Percentiles rank a stretch among this genome's conserved stretches.
Conservation (phyloP, 2,888 invertebrate genomes). For the Tipula unca region DNA sequence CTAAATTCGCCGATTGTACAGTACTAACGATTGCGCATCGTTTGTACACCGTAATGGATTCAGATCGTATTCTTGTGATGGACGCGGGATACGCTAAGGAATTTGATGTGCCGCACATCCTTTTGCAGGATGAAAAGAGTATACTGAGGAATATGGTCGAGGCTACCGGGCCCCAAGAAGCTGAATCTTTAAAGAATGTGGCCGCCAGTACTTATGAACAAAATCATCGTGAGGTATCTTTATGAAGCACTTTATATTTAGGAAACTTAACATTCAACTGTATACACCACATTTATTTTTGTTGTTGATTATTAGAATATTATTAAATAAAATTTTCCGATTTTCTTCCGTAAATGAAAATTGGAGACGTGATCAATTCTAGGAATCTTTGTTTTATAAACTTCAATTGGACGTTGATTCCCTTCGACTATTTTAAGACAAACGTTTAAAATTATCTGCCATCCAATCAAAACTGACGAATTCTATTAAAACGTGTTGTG, state of each 20-base stretch:
- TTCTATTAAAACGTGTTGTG: too few relatives aligned
- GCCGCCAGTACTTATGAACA: slow-evolving; percentile 14
- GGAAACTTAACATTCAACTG: too few relatives aligned
- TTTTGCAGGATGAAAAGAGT: slow-evolving; percentile 48
- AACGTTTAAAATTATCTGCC: not conserved
- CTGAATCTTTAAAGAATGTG: not conserved
- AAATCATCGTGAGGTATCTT: not conserved
- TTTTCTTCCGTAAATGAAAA: not conserved
- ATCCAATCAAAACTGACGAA: too few relatives aligned
- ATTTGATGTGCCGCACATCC: slow-evolving; percentile 32
- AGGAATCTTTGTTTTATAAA: not conserved
- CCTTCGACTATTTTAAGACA: not conserved
- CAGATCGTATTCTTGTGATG: slow-evolving; percentile 50
- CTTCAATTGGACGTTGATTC: too few relatives aligned
- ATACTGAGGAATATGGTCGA: slow-evolving; percentile 60
- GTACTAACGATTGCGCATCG: slow-evolving; percentile 17
- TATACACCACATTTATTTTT: not conserved
- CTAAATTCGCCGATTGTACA: slow-evolving; percentile 8
- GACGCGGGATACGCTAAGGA: slow-evolving; percentile 69
- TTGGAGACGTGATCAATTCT: not conserved
- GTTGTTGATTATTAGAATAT: not conserved
- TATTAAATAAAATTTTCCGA: not conserved
- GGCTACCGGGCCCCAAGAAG: slow-evolving; percentile 50
- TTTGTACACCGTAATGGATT: slow-evolving; percentile 15
- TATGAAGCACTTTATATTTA: too few relatives aligned